Evolutionary conservation across 2,113 vertebrate species (phyloP), one percentile per base, ranked within the genome.

Genomic region (Ancistrus triradiatus): DNA sequence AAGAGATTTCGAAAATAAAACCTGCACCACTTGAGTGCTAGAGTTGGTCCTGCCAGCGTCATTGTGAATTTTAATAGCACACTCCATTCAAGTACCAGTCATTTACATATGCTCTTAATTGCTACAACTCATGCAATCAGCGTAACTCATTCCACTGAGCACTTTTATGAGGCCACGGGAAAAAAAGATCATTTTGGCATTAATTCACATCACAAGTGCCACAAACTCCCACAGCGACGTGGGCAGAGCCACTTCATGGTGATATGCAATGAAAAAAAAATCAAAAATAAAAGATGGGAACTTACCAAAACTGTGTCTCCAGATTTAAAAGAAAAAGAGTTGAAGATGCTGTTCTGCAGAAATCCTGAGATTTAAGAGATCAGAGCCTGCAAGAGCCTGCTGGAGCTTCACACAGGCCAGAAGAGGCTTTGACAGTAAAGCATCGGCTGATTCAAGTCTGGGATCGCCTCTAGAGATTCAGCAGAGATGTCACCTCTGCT

Each of bases 401-500:
- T 19, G 59, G 66, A 72, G 76, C 74, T 64, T 76, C 74, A 68
- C 63, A 73, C 63, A 82, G 79, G 72, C 65, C 56, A 63, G 70
- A 55, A 78, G 59, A 77, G 78, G 56, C 61, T 75, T 68, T 63
- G 77, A 69, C 65, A 76, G 75, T 68, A 52, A 62, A 80, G 79
- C 65, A 74, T 81, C 70, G 78, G 74, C 74, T 79, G 83, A 80
- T 85, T 80, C 78, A 78, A 81, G 77, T 81, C 79, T 77, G 77
- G 81, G 84, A 82, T 80, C 74, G 76, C 82, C 80, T 85, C 83
- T 79, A 68, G 64, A 82, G 75, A 81, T 75, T 72, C 77, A 75
- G 77, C 70, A 66, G 77, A 85, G 83, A 84, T 81, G 83, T 84
- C 84, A 81, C 84, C 81, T 78, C 80, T 77, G 78, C 79, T 69